Base-by-base conservation (phyloP, 1,140 invertebrate genomes). In the Theocolax elegans region DNA sequence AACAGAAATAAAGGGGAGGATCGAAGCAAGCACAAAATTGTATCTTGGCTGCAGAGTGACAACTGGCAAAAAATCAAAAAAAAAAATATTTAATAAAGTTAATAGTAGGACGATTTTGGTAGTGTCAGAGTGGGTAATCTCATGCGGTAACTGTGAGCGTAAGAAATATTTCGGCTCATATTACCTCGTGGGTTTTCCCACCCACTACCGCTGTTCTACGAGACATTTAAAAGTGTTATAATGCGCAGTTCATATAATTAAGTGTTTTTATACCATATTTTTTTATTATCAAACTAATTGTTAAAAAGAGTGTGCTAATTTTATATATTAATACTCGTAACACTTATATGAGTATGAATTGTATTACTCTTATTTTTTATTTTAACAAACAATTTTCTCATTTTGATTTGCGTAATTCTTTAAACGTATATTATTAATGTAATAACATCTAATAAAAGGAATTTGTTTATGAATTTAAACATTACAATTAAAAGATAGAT, bases 141-240 rank as follows among this genome's bases (percentile, higher is more conserved):
- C 93, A 94, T 93, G 91, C 91, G 91, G 92, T 95, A 95, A 94
- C 92, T 93, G 91, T 94, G 93, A 93, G 93, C 82, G 83, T 83
- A 80, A 85, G 83, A 83, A 86, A 85, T 83, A 79, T 72, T 79
- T 79, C 76, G 79, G 84, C 90, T 91, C 91, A 91, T 88, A 87
- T 88, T 91, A 90, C 91, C 90, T 89, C 88, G 88, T 91, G 91
- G 90, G 91, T 89, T 92, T 92, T 89, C 87, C 82, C 83, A 85
- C 81, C 79, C 81, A 77, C 78, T 85, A 82, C 82, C 77, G 78
- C 77, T 80, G 76, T 80, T 79, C 84, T 81, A 80, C 83, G 81
- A 75, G 65, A 66, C 63, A 38, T 66, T 46, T 29, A 42, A 54
- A 59, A 59, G 42, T 44, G 27, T 42, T 58, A 58, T 46, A 56